Base-by-base conservation (phyloP, 1,140 invertebrate genomes). In the Eupeodes corollae region DNA sequence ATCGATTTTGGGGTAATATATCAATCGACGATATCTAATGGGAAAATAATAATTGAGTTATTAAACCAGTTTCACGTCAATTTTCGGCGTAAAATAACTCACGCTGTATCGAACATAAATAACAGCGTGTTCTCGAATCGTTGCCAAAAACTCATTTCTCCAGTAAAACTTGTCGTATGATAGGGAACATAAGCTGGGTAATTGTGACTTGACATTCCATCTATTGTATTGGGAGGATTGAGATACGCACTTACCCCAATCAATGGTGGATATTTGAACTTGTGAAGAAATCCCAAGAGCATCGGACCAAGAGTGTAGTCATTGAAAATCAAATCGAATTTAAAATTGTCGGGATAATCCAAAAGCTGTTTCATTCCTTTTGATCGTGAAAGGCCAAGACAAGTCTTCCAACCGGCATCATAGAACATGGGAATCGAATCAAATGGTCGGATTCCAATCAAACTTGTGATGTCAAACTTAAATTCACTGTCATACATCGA, bases 161-260 rank as follows among this genome's bases (percentile, higher is more conserved):
- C 10, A 5, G 50, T 45, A 15, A 53, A 31, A 5, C 42, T 40
- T 14, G 50, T 59, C 8, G 51, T 30, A 13, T 52, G 51, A 33
- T 61, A 53, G 2, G 62, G 62, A 14, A 50, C 44, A 3, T 34
- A 47, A 8, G 55, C 55, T 6, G 62, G 41, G 46, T 40, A 26
- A 57, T 6, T 59, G 55, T 1, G 63, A 55, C 40, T 57, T 48
- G 0, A 56, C 58, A 13, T 26, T 26, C 21, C 8, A 0, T 40
- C 11, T 3, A 55, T 10, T 3, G 58, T 12, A 18, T 53, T 52
- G 0, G 48, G 43, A 1, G 53, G 59, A 5, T 60, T 42, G 19
- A 58, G 55, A 13, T 56, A 56, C 5, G 51, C 46, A 46, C 58
- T 63, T 10, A 66, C 6, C 3, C 47, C 63, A n/a, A 66, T 9